Evolutionary conservation across 2,797 vertebrate genomes (phyloP).

Genomic region (Sylvilagus floridanus): DNA sequence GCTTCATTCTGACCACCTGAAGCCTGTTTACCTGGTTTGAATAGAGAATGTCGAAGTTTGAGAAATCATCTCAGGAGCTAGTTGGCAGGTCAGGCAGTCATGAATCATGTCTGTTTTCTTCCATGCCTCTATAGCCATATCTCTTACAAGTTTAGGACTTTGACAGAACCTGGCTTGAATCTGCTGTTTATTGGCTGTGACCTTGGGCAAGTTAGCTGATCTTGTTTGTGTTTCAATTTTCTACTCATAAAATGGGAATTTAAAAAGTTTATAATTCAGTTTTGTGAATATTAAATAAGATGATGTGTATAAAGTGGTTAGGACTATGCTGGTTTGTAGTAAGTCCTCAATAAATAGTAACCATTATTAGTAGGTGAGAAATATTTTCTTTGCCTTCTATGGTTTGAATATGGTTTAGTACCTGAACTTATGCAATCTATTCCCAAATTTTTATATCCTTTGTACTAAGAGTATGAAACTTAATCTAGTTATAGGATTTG

Average conservation of each 20-base stretch:
- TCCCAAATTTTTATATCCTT: too few relatives aligned
- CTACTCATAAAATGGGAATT: neutral
- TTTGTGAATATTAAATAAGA: slow-evolving; percentile 45
- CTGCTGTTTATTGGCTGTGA: neutral
- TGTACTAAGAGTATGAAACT: too few relatives aligned
- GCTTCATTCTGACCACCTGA: neutral
- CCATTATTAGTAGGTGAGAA: neutral
- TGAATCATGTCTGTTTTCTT: slow-evolving; percentile 32
- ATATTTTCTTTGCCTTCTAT: neutral
- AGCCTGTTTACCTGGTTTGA: slow-evolving; percentile 3
- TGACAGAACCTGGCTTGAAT: slow-evolving; percentile 11
- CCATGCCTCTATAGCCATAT: neutral
- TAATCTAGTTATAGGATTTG: too few relatives aligned
- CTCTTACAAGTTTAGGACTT: slow-evolving; percentile 7
- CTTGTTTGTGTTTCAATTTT: slow-evolving; percentile 33
- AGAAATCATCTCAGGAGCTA: slow-evolving; percentile 11
- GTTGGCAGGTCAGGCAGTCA: neutral
- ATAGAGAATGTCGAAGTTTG: neutral
- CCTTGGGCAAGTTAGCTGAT: slow-evolving; percentile 42
- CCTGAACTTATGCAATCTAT: too few relatives aligned
- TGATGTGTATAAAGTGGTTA: slow-evolving; percentile 28
- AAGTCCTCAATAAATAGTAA: neutral
- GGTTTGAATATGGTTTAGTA: too few relatives aligned
- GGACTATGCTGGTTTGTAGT: neutral
- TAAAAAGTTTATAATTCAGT: neutral